Base-by-base conservation (phyloP, 2,113 vertebrate species). In the Tretioscincus oriximinensis region DNA sequence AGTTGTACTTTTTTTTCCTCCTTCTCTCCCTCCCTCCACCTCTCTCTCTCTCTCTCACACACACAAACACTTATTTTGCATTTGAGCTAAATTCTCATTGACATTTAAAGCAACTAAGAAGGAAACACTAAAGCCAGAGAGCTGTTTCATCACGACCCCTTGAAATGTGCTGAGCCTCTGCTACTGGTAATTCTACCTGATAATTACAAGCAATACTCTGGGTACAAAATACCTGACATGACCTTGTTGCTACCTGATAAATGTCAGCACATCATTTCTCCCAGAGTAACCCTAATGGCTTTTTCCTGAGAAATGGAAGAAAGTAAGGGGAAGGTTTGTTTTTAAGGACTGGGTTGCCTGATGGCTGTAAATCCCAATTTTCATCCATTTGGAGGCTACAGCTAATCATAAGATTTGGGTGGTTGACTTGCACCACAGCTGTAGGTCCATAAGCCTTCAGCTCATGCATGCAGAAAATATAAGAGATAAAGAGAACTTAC, bases 161-260 rank as follows among this genome's bases (percentile, higher is more conserved):
- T 85, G 84, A 88, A 85, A 90, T 90, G 60, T 63, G 78, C 89
- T 90, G 88, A 88, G 78, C 76, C 78, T 88, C 68, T 76, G 78
- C 74, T 89, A 91, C 93, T 89, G 51, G 93, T 92, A 93, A 93
- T 87, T 88, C 77, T 92, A 91, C 91, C 92, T 90, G 88, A 92
- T 93, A 93, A 93, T 93, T 94, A 92, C 88, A 91, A 91, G 91
- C 92, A 88, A 41, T 89, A 91, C 88, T 90, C 81, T 86, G 84
- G 81, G 78, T 92, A 86, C 90, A 84, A 85, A 89, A 90, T 91
- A 91, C 86, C 90, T 81, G 85, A 88, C 89, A 85, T 1, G 47
- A 90, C 90, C 90, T 94, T 93, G 77, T 88, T 89, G 91, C 90
- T 86, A 93, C 90, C 92, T 91, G 89, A 87, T 89, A 93, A 93